A percentile compares a stretch with the other conserved stretches of the same genome.
Conservation (phyloP, 2,113 vertebrate species). For the Pseudorasbora parva region DNA sequence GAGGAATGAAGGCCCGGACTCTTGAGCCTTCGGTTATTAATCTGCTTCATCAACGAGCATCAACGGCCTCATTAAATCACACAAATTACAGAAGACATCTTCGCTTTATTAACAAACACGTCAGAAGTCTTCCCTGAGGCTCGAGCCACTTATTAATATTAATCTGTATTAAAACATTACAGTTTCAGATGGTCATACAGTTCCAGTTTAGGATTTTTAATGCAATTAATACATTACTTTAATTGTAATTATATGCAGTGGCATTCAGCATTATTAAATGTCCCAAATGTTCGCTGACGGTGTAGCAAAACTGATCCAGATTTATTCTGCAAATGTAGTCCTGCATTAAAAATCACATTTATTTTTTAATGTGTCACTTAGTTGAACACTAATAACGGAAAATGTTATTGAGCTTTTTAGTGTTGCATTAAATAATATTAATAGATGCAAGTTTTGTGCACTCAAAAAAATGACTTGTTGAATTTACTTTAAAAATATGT, state of each 20-base stretch:
- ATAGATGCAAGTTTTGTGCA: no score
- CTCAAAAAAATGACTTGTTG: no score
- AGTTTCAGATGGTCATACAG: background rate
- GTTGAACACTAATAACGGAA: no score
- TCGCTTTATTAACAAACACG: background rate
- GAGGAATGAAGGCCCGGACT: background rate
- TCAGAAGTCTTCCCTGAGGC: background rate
- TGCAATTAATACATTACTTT: background rate
- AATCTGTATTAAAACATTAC: background rate
- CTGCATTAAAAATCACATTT: no score
- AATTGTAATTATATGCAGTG: background rate
- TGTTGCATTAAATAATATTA: no score
- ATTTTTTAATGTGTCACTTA: no score
- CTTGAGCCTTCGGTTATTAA: background rate
- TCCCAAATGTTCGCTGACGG: background rate
- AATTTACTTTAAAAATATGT: no score
- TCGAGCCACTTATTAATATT: background rate
- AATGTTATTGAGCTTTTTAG: no score
- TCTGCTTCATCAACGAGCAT: background rate
- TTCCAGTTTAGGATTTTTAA: background rate
- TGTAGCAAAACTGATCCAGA: no score
- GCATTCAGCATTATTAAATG: background rate
- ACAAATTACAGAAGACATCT: background rate
- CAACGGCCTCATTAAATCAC: background rate
- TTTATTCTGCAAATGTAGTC: no score